phyloP scores from a whole-genome alignment of 2,888 invertebrate species.

The Xestia xanthographa region DNA sequence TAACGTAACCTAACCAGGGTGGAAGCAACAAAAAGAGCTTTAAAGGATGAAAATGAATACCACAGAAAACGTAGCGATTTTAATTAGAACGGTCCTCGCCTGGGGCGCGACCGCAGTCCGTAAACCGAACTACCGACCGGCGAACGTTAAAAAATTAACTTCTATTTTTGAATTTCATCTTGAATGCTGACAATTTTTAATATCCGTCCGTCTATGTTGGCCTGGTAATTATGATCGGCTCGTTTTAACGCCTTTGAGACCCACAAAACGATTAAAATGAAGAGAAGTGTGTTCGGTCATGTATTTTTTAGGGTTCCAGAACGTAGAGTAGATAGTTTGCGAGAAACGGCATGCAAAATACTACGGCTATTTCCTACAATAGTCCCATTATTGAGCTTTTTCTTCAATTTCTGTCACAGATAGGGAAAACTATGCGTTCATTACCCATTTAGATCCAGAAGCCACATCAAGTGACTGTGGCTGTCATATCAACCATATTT shows the following conservation, averaged over 20 bases:
- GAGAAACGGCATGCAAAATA: slow-evolving; percentile 15
- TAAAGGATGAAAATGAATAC: slow-evolving; percentile 88
- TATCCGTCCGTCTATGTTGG: slow-evolving; percentile 66
- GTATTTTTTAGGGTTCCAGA: slow-evolving; percentile 20
- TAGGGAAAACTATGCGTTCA: slow-evolving; percentile 39
- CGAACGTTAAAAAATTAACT: slow-evolving; percentile 70
- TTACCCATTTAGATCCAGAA: slow-evolving; percentile 42
- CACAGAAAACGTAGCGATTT: slow-evolving; percentile 88
- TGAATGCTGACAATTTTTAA: slow-evolving; percentile 71
- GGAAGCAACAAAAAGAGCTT: slow-evolving; percentile 85
- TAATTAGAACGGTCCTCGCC: slow-evolving; percentile 87
- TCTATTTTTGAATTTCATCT: slow-evolving; percentile 71
- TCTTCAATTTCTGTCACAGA: slow-evolving; percentile 32
- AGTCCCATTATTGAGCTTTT: slow-evolving; percentile 26
- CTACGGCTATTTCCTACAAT: neutral
- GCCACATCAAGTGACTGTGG: slow-evolving; percentile 37
- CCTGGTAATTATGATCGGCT: slow-evolving; percentile 71
- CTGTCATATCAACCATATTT: slow-evolving; percentile 44
- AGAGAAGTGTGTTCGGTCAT: slow-evolving; percentile 20
- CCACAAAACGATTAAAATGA: slow-evolving; percentile 49
- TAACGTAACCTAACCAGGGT: slow-evolving; percentile 84
- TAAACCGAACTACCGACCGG: slow-evolving; percentile 76
- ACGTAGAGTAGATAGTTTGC: slow-evolving; percentile 12
- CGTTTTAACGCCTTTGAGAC: slow-evolving; percentile 43
- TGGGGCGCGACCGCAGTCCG: slow-evolving; percentile 84